A percentile compares a stretch with the other conserved stretches of the same genome.
These are phyloP conservation scores for Drosophila quinaria DNA, from an alignment of 2,888 invertebrate species.

Conservation along the genomic window DNA sequence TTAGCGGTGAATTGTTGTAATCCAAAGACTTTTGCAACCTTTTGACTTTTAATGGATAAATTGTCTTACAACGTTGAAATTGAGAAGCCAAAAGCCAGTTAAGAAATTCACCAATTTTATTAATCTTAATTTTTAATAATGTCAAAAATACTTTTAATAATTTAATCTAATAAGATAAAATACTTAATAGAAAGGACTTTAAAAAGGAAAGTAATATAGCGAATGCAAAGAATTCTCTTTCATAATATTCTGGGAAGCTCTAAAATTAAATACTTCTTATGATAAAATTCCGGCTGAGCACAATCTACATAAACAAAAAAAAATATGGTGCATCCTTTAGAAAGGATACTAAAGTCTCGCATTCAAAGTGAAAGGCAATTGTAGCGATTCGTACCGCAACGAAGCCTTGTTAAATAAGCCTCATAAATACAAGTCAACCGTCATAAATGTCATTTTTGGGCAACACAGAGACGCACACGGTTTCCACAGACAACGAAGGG, in stretches of 20 bases:
- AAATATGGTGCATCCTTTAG: not conserved
- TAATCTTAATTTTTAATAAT: too few relatives aligned
- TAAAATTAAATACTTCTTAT: not conserved
- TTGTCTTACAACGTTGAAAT: too few relatives aligned
- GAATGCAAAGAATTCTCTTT: not conserved
- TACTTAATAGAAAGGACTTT: too few relatives aligned
- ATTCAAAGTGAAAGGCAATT: not conserved
- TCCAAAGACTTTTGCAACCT: too few relatives aligned
- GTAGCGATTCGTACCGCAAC: slow-evolving; percentile 14
- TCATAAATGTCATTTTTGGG: slow-evolving; percentile 66
- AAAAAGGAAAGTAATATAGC: not conserved
- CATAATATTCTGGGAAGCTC: not conserved
- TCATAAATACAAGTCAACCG: slow-evolving; percentile 68
- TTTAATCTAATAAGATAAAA: too few relatives aligned
- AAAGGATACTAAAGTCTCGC: slow-evolving; percentile 1
- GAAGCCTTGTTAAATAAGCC: slow-evolving; percentile 47
- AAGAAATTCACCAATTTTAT: too few relatives aligned
- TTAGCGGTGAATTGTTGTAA: not conserved
- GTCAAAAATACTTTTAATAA: too few relatives aligned
- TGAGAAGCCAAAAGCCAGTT: too few relatives aligned
- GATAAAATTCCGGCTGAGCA: not conserved
- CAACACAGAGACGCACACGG: slow-evolving; percentile 2
- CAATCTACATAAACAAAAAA: not conserved
- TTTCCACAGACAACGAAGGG: not conserved
- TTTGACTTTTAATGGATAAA: too few relatives aligned